Evolutionary conservation across 2,888 invertebrate genomes (phyloP).

Genomic region (Drosophila greeni): DNA sequence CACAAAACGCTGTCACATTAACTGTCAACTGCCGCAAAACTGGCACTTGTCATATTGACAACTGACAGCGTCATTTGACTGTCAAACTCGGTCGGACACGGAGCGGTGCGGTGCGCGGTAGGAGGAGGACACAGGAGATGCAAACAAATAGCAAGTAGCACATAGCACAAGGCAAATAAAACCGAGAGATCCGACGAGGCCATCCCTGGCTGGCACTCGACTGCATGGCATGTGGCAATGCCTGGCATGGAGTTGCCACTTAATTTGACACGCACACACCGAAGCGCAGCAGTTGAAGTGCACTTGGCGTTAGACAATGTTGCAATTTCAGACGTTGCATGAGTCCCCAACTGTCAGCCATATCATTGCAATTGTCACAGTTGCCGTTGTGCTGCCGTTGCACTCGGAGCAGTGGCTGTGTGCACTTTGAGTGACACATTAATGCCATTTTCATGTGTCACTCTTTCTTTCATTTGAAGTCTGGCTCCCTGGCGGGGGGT

Average conservation of each 20-base stretch:
- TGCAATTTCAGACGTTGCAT: slow-evolving; percentile 64
- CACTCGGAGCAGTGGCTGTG: slow-evolving; percentile 49
- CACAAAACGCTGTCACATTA: slow-evolving; percentile 71
- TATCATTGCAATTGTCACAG: slow-evolving; percentile 70
- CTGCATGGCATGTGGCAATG: slow-evolving; percentile 56
- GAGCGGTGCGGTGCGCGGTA: too few species aligned
- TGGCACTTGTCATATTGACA: slow-evolving; percentile 78
- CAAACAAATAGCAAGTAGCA: slow-evolving; percentile 23
- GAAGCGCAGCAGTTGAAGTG: slow-evolving; percentile 41
- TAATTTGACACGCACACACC: slow-evolving; percentile 57
- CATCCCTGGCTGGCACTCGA: slow-evolving; percentile 44
- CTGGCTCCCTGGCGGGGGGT: slow-evolving; percentile 21
- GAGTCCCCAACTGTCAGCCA: slow-evolving; percentile 62
- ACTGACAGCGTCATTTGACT: slow-evolving; percentile 77
- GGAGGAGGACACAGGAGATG: slow-evolving; percentile 11
- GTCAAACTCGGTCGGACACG: slow-evolving; percentile 73
- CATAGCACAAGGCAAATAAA: slow-evolving; percentile 22
- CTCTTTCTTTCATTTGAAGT: slow-evolving; percentile 72
- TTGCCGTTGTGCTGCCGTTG: slow-evolving; percentile 48
- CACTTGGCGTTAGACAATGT: slow-evolving; percentile 69
- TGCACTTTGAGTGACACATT: slow-evolving; percentile 75
- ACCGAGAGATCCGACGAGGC: slow-evolving; percentile 38
- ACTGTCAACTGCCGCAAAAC: slow-evolving; percentile 76
- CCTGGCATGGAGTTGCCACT: slow-evolving; percentile 67
- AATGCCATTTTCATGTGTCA: slow-evolving; percentile 76